Base-by-base conservation (phyloP, 2,797 vertebrate species). In the Micromesistius poutassou region DNA sequence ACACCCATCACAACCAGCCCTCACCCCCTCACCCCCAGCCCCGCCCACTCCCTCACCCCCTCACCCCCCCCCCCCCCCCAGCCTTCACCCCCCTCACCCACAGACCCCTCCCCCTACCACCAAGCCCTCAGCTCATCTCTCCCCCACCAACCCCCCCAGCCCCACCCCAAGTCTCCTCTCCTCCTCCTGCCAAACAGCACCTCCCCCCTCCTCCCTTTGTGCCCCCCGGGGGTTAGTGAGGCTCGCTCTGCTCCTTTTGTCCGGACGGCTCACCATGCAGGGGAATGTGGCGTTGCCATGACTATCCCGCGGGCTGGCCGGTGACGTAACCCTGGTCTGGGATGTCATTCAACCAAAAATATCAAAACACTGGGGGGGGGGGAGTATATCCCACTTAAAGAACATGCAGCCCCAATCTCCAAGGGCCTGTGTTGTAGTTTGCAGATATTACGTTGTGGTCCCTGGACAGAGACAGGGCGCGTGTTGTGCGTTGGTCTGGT, bases 201-300 rank as follows among this genome's bases (percentile, higher is more conserved):
- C 91, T 90, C 91, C 91, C 87, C 89, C 91, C 91, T 86, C 89
- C 86, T 89, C 87, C 87, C 76, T 93, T 93, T 93, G 92, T 93
- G 93, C 40, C 81, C 70, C 81, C 82, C 79, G 3, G 86, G 90
- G 89, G 91, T 92, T 90, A 90, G 90, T 89, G 87, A 91, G 88
- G 89, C 88, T 90, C 89, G 87, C 86, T 87, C 90, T 89, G 91
- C 85, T 62, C 22, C 91, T 91, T 93, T 93, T 94, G 93, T 94
- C 92, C 87, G 83, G 85, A 83, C 81, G 86, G 87, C 85, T 89
- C 87, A 81, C 88, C 89, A 90, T 88, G 89, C 89, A 91, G 89
- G 89, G 92, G 91, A 94, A 93, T 93, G 88, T 89, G 83, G 85
- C 86, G 87, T 90, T 90, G 87, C 89, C 86, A 84, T 91, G 85